These are phyloP conservation scores for Aphelenchoides bicaudatus DNA, from an alignment of 2,888 invertebrate species.

Conservation along the genomic window DNA sequence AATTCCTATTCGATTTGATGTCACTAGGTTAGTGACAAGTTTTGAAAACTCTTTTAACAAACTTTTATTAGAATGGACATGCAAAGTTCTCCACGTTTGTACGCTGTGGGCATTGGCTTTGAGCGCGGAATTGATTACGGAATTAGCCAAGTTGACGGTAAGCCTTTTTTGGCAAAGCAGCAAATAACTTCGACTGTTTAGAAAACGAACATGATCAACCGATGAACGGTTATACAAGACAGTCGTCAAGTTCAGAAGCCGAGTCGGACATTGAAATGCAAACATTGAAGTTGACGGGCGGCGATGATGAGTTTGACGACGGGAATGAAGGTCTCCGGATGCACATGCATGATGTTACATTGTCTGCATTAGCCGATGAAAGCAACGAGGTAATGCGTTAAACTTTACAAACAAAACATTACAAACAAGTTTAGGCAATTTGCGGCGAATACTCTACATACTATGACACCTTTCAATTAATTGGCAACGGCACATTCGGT, in stretches of 20 bases:
- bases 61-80: conserved; percentile 27
- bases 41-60: too few relatives aligned
- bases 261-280: conserved; percentile 20
- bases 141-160: conserved; percentile 25
- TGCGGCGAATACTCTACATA: conserved; percentile 65
- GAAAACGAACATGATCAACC: too few relatives aligned
- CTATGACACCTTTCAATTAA: conserved; percentile 68
- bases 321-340: conserved; percentile 15
- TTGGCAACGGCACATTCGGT: conserved; percentile 74
- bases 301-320: conserved; percentile 18
- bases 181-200: too few relatives aligned
- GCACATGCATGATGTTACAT: conserved; percentile 15
- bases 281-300: conserved; percentile 7
- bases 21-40: too few relatives aligned
- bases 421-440: too few relatives aligned
- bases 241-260: conserved; percentile 11
- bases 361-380: conserved; percentile 29
- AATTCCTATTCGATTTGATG: conserved; percentile 27
- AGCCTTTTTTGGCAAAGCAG: too few relatives aligned
- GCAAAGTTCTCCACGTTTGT: conserved; percentile 28
- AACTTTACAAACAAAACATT: too few relatives aligned
- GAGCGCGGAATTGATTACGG: conserved; percentile 37
- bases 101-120: conserved; percentile 32
- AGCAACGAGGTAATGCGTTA: conserved; percentile 31
- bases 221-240: neutral